Percentiles rank a stretch among this genome's conserved stretches.
phyloP scores from a whole-genome alignment of 2,113 vertebrate genomes.

The Amphilophus citrinellus region DNA sequence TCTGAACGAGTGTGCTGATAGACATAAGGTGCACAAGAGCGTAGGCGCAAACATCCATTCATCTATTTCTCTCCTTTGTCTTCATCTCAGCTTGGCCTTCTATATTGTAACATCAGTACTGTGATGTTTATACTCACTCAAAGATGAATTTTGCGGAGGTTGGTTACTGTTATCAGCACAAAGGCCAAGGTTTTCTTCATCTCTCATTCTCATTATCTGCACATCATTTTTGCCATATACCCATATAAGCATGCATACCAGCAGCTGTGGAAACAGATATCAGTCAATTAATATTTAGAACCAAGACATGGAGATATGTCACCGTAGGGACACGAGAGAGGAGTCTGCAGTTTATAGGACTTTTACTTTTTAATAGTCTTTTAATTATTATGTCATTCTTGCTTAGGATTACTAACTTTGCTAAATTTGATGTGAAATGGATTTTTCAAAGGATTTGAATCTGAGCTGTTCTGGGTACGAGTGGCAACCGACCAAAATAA shows the following conservation, averaged over 20 bases:
- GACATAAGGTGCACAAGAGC: not conserved
- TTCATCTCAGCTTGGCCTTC: not conserved
- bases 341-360: not conserved
- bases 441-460: slow-evolving; percentile 16
- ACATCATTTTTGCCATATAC: not conserved
- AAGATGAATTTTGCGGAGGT: not conserved
- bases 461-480: not conserved
- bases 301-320: not conserved
- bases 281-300: not conserved
- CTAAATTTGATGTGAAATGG: not conserved
- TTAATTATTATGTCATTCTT: not conserved
- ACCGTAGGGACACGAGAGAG: not conserved
- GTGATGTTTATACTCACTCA: not conserved
- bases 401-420: not conserved
- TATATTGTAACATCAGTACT: not conserved
- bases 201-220: not conserved
- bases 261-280: not conserved
- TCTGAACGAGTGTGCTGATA: not conserved
- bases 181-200: not conserved
- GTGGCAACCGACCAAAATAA: not conserved
- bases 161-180: not conserved
- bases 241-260: not conserved
- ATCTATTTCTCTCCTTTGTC: not conserved
- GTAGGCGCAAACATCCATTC: not conserved
- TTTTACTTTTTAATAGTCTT: not conserved